Conservation (phyloP, 2,113 vertebrate species). For the Aplodontia rufa region DNA sequence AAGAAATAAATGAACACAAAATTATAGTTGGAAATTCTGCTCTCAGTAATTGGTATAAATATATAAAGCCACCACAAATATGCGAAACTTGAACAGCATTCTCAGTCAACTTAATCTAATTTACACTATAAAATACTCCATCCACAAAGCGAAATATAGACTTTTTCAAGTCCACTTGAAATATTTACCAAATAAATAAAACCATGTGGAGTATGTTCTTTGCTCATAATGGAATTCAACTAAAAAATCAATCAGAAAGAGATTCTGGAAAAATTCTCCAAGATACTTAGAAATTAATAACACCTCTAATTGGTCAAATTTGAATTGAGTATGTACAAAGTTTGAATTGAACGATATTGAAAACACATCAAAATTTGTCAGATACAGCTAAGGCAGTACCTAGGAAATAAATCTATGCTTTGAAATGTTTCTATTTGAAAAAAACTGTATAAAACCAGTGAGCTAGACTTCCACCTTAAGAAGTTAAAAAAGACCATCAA, state of each 20-base stretch:
- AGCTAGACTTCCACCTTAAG: not conserved
- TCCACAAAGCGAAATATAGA: not conserved
- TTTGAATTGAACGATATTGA: not conserved
- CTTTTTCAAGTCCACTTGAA: not conserved
- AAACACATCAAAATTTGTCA: not conserved
- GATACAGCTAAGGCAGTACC: not conserved
- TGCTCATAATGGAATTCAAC: not conserved
- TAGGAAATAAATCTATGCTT: not conserved
- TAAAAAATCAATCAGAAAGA: not conserved
- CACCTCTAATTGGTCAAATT: not conserved
- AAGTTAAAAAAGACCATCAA: not conserved
- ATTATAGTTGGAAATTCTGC: not conserved
- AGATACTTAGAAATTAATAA: not conserved
- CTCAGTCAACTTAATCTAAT: not conserved
- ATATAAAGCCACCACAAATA: not conserved
- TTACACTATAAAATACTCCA: not conserved
- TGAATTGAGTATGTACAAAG: not conserved
- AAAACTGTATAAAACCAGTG: not conserved
- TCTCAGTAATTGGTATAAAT: not conserved
- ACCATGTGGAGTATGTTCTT: not conserved
- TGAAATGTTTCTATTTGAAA: not conserved
- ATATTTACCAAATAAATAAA: not conserved
- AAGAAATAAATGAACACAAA: not conserved
- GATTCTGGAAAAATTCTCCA: not conserved
- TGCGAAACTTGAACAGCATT: not conserved